Evolutionary conservation across 2,888 invertebrate species (phyloP).

Genomic region (Phasia obesa): DNA sequence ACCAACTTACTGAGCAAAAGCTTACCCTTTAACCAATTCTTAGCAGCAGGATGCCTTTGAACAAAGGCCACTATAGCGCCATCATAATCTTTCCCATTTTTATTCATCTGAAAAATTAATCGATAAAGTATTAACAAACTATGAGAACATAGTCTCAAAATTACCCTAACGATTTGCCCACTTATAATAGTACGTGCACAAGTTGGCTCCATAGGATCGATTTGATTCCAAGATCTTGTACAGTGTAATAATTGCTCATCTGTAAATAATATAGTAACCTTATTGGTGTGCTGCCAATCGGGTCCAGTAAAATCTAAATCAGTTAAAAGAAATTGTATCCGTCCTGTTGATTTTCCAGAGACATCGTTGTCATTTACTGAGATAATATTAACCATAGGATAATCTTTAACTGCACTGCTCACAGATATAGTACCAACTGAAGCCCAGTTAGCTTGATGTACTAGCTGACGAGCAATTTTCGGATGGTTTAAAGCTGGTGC

Average conservation of each 20-base stretch:
- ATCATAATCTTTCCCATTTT: constrained; percentile 73
- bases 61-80: constrained; percentile 75
- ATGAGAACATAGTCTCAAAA: not conserved
- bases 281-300: constrained; percentile 79
- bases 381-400: constrained; percentile 82
- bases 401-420: constrained; percentile 75
- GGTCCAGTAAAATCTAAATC: constrained; percentile 81
- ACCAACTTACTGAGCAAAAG: not conserved
- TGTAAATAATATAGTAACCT: constrained; percentile 79
- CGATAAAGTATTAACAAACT: constrained; percentile 1
- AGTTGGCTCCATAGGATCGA: constrained; percentile 82
- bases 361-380: constrained; percentile 80
- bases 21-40: constrained; percentile 77
- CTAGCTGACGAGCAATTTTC: constrained; percentile 79
- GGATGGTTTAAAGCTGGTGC: constrained; percentile 77
- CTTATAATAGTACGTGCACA: constrained; percentile 80
- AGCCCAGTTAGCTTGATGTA: constrained; percentile 81
- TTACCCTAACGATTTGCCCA: constrained; percentile 78
- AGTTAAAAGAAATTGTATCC: constrained; percentile 80
- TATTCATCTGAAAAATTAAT: constrained; percentile 73
- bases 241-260: constrained; percentile 81
- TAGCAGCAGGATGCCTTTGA: constrained; percentile 80
- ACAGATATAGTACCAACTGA: constrained; percentile 81
- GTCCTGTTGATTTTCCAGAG: constrained; percentile 78
- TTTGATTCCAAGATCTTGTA: constrained; percentile 62